A percentile compares a stretch with the other conserved stretches of the same genome.
Conservation (phyloP, 1,140 invertebrate species). For the Drosophila grimshawi region DNA sequence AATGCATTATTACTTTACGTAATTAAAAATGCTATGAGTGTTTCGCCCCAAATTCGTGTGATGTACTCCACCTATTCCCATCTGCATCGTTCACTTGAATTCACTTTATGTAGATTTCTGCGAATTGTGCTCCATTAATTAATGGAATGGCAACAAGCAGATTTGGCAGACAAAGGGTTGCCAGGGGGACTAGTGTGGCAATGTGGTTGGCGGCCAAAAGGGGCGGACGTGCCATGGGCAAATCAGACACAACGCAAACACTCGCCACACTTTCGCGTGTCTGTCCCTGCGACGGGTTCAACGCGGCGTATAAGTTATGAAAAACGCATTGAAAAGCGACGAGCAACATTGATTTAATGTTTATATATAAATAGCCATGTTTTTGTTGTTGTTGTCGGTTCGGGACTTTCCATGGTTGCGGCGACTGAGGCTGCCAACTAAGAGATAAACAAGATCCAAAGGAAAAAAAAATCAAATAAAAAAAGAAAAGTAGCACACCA, state of each 20-base stretch:
- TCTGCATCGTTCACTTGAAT: neutral
- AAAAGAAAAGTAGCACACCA: constrained; percentile 27
- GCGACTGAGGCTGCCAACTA: constrained; percentile 11
- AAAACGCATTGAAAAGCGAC: constrained; percentile 68
- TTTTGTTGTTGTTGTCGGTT: constrained; percentile 17
- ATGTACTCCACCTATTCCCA: neutral
- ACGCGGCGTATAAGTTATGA: constrained; percentile 73
- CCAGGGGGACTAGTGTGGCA: neutral
- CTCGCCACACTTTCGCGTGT: constrained; percentile 41
- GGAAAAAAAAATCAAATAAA: neutral
- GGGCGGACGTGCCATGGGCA: constrained; percentile 54
- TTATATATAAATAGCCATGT: constrained; percentile 24
- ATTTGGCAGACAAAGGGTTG: constrained; percentile 56
- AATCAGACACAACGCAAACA: neutral
- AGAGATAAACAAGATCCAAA: constrained; percentile 28
- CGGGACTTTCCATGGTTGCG: constrained; percentile 22
- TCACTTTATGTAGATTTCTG: constrained; percentile 2
- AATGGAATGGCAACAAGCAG: constrained; percentile 2
- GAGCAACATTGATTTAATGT: constrained; percentile 78
- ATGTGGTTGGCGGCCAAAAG: constrained; percentile 1
- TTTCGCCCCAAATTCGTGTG: neutral
- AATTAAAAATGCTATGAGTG: neutral
- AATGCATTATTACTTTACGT: too few relatives aligned
- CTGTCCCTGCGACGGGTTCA: constrained; percentile 36
- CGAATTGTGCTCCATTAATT: constrained; percentile 10